Evolutionary conservation across 2,113 vertebrate species (phyloP).

Genomic region (Bos indicus): DNA sequence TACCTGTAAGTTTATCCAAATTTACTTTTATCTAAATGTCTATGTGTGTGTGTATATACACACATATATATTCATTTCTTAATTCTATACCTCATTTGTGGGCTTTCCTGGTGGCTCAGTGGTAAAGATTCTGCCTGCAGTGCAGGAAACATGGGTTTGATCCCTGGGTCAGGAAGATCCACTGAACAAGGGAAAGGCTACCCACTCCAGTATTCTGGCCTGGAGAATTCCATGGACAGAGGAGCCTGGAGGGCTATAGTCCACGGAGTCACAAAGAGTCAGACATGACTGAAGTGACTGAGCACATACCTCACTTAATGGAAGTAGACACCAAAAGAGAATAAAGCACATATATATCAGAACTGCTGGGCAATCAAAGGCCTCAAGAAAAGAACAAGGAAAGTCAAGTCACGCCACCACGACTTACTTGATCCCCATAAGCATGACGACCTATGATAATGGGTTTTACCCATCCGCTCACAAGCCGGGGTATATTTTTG

Average conservation of each 20-base stretch:
- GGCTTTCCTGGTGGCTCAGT: neutral
- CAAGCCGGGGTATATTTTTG: conserved; percentile 95
- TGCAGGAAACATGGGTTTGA: neutral
- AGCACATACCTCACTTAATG: neutral
- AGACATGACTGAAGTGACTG: neutral
- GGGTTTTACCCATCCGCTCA: conserved; percentile 94
- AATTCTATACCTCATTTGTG: neutral
- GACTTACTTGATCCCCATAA: conserved; percentile 95
- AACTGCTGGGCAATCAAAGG: neutral
- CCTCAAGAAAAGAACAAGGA: neutral
- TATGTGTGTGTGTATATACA: neutral
- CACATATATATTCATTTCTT: neutral
- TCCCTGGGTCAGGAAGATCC: neutral
- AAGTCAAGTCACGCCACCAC: neutral
- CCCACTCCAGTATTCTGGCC: neutral
- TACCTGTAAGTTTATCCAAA: neutral
- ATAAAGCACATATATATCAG: neutral
- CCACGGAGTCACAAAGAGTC: neutral
- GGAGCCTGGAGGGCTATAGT: neutral
- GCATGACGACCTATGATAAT: conserved; percentile 98
- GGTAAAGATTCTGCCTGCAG: neutral
- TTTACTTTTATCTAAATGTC: neutral
- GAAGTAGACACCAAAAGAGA: neutral
- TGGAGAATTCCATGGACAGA: neutral
- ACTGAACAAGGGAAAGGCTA: neutral